Evolutionary conservation across 30 jellyfish, hydroid and myxozoan species (phyloP).

Genomic region (Turritopsis rubra): DNA sequence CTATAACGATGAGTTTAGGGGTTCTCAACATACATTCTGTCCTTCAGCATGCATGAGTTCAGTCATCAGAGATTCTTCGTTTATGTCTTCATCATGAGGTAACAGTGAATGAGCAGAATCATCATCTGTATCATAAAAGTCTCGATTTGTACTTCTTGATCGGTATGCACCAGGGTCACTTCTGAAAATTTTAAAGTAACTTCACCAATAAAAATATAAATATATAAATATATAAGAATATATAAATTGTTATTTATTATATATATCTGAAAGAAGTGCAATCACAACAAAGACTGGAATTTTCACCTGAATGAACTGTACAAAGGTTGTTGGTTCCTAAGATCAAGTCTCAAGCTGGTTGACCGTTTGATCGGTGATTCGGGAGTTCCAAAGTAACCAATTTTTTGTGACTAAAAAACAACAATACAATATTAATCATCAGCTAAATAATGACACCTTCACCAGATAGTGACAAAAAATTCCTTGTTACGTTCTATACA

Average conservation of each 20-base stretch:
- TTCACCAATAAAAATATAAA: no score
- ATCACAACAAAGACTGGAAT: not conserved
- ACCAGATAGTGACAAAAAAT: no score
- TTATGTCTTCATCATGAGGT: conserved; percentile 70
- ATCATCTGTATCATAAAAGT: conserved; percentile 49
- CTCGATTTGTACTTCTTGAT: not conserved
- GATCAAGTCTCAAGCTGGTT: conserved; percentile 11
- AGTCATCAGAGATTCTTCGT: conserved; percentile 71
- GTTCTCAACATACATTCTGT: conserved; percentile 49
- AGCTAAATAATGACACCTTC: no score
- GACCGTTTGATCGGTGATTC: conserved; percentile 35
- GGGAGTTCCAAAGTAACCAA: not conserved
- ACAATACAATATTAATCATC: not conserved
- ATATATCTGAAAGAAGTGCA: no score
- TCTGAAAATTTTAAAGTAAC: conserved; percentile 8
- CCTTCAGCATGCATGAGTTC: conserved; percentile 92
- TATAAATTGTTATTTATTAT: no score
- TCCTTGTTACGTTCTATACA: not conserved
- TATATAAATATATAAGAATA: no score
- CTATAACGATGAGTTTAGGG: not conserved
- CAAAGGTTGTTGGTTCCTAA: not conserved
- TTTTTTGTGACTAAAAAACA: not conserved
- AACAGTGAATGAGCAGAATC: conserved; percentile 51
- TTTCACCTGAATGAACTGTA: conserved; percentile 38
- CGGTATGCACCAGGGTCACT: conserved; percentile 40